These are phyloP conservation scores for Aix galericulata DNA, from an alignment of 2,113 vertebrate species.

Conservation along the genomic window DNA sequence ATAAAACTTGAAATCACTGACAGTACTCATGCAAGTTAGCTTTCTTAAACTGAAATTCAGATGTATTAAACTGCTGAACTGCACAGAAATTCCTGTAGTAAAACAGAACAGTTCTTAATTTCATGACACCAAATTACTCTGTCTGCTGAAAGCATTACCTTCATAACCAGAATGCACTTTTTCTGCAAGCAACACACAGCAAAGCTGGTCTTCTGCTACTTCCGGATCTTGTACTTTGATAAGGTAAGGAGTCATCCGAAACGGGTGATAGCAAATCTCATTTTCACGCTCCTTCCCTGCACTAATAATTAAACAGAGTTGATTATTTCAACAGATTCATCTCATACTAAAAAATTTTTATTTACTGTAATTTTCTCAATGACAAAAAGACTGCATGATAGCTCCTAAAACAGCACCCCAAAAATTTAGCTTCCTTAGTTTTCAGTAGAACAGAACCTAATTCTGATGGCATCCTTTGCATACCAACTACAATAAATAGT, in stretches of 20 bases:
- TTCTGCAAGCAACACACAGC: constrained; percentile 94
- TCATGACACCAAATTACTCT: not conserved
- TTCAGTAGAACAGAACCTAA: not conserved
- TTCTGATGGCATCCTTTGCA: not conserved
- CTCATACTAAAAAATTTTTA: not conserved
- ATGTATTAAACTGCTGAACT: not conserved
- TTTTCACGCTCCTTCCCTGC: constrained; percentile 79
- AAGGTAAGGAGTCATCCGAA: constrained; percentile 94
- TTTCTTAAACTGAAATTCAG: not conserved
- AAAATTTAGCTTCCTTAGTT: not conserved
- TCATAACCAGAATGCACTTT: constrained; percentile 96
- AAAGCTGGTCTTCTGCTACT: constrained; percentile 85
- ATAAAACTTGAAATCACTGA: not conserved
- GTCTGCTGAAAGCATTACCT: constrained; percentile 76
- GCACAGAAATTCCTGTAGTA: not conserved
- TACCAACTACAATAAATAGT: not conserved
- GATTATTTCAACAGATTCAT: not conserved
- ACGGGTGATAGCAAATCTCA: constrained; percentile 86
- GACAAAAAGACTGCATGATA: not conserved
- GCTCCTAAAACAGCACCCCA: not conserved
- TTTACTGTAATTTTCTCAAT: not conserved
- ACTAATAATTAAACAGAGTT: constrained; percentile 68
- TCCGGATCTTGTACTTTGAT: constrained; percentile 85
- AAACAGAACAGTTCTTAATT: not conserved
- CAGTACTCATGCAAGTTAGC: not conserved